Evolutionary conservation across 2,888 invertebrate species (phyloP).

Genomic region (Lasioglossum pauxillum): DNA sequence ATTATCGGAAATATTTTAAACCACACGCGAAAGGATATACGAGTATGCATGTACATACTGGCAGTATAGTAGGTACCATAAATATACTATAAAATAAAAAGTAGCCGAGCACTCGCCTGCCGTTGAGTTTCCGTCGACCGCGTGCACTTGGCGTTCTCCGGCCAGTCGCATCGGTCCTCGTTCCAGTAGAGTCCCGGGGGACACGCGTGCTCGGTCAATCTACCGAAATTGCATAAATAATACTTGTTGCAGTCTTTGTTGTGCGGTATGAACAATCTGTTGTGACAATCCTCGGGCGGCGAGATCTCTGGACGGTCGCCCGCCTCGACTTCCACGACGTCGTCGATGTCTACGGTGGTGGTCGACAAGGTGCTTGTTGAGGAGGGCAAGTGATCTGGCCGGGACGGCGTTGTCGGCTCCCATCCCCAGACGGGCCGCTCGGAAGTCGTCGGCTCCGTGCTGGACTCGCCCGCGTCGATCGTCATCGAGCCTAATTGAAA

Average conservation of each 20-base stretch:
- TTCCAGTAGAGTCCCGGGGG: slow-evolving; percentile 92
- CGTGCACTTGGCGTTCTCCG: slow-evolving; percentile 89
- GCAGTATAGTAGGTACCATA: too few species aligned
- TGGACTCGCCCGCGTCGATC: slow-evolving; percentile 41
- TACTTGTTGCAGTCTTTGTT: slow-evolving; percentile 91
- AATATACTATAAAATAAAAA: neutral
- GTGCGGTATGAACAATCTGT: slow-evolving; percentile 87
- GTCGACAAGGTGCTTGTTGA: slow-evolving; percentile 26
- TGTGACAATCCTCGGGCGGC: slow-evolving; percentile 85
- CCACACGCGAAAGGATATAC: too few species aligned
- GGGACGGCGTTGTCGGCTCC: slow-evolving; percentile 49
- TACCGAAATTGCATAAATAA: slow-evolving; percentile 91
- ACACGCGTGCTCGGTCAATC: slow-evolving; percentile 89
- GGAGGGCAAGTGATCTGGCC: slow-evolving; percentile 62
- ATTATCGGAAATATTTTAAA: too few species aligned
- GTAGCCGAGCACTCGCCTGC: slow-evolving; percentile 24
- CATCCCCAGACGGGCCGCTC: slow-evolving; percentile 41
- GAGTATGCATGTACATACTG: too few species aligned
- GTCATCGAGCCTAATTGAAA: slow-evolving; percentile 27
- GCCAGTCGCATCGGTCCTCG: slow-evolving; percentile 92
- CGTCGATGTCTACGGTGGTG: slow-evolving; percentile 67
- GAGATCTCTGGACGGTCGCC: slow-evolving; percentile 60
- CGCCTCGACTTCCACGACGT: slow-evolving; percentile 77
- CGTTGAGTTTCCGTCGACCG: slow-evolving; percentile 56
- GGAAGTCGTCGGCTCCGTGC: slow-evolving; percentile 32